phyloP scores from a whole-genome alignment of 2,888 invertebrate genomes.

The Mylabris sibirica region DNA sequence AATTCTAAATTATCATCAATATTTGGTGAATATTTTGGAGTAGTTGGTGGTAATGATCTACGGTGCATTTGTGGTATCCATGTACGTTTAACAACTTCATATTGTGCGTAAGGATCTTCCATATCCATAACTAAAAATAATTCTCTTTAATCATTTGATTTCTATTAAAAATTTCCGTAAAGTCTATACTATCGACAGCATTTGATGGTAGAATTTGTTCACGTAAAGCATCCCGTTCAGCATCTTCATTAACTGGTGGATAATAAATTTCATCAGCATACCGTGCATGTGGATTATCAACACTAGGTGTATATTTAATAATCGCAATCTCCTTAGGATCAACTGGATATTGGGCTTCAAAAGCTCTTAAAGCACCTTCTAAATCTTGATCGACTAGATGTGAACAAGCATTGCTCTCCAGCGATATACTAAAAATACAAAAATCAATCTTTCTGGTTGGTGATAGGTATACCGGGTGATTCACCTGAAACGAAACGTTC shows the following conservation, averaged over 20 bases:
- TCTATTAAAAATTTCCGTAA: not conserved
- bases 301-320: constrained; percentile 79
- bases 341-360: constrained; percentile 63
- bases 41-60: constrained; percentile 44
- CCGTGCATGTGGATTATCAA: constrained; percentile 68
- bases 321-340: constrained; percentile 78
- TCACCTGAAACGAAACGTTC: too few species aligned
- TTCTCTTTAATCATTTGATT: not conserved
- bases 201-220: constrained; percentile 65
- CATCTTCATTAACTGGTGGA: constrained; percentile 68
- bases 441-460: constrained; percentile 4
- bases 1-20: not conserved
- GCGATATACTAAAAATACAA: constrained; percentile 57
- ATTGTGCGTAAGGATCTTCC: constrained; percentile 56
- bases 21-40: constrained; percentile 31
- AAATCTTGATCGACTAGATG: constrained; percentile 64
- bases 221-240: constrained; percentile 54
- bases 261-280: constrained; percentile 85
- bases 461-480: too few species aligned
- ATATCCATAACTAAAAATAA: constrained; percentile 52
- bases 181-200: constrained; percentile 56
- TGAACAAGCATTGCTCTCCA: constrained; percentile 62
- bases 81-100: constrained; percentile 50
- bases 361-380: constrained; percentile 64
- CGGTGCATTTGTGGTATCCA: constrained; percentile 60